Base-by-base conservation (phyloP, 2,797 vertebrate species). In the Xenopus petersii region DNA sequence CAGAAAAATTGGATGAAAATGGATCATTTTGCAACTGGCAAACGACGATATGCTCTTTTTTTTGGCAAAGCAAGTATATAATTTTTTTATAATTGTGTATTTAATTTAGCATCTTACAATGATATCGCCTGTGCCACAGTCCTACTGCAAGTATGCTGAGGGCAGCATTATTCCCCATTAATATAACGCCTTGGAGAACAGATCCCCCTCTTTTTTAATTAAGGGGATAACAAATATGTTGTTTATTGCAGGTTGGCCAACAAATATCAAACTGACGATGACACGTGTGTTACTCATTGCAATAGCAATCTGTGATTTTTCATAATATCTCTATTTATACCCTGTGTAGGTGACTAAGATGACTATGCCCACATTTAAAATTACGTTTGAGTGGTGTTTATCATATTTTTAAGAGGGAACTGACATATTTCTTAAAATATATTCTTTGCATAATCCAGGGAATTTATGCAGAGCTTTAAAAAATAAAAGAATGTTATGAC, bases 1-100 rank as follows among this genome's bases (percentile, higher is more conserved):
- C 71, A 79, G 70, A 17, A 79, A 79, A 79, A 16, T 79, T 79
- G 77, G 77, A 79, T 79, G 77, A 67, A 64, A 74, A 65, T 59
- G 56, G 46, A 74, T 61, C 13, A 12, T 26, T 74, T 70, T 74
- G 76, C 63, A 65, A 70, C 26, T 70, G 55, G 58, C 62, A 79
- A 74, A 73, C 46, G 65, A 67, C 47, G 65, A 64, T 74, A 65
- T 54, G 71, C 36, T 64, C 51, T 60, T 42, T 51, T 42, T 42
- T 73, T 70, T 74, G 76, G 76, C 71, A 69, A 33, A 2, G 7
- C 8, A n/a, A 56, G 15, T 56, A 56, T 12, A 2, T 51, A 15
- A 10, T n/a, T 12, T 63, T 67, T 72, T 68, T 47, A 24, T 42
- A 5, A 71, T 56, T 74, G 73, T 60, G 4, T 68, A 73, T 56